These are phyloP conservation scores for Equus przewalskii DNA, from an alignment of 2,113 vertebrate species.

Conservation along the genomic window DNA sequence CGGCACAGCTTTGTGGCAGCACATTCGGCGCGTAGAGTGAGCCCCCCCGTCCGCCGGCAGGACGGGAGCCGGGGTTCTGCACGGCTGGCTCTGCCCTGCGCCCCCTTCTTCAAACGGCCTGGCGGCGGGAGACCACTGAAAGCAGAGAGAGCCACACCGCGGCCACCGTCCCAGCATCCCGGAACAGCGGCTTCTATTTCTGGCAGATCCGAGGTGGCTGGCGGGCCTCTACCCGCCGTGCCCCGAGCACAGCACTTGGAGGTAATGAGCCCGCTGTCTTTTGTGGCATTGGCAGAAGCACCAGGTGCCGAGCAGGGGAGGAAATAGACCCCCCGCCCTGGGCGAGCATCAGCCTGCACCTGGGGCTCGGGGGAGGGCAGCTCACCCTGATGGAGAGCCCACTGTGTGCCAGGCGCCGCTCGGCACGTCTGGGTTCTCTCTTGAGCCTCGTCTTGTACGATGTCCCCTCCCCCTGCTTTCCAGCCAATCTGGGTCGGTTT, in stretches of 20 bases:
- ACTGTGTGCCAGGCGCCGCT: background rate
- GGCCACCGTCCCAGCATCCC: slow-evolving; percentile 49
- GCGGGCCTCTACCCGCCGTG: background rate
- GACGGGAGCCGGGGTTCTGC: background rate
- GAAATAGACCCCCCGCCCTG: background rate
- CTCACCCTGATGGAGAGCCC: background rate
- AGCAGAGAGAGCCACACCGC: background rate
- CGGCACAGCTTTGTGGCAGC: accelerated
- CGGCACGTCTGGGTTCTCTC: background rate
- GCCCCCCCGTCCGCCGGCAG: accelerated
- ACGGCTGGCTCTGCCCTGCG: background rate
- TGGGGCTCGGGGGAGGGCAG: background rate
- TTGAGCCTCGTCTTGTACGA: background rate
- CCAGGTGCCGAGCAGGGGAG: background rate
- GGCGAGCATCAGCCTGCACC: background rate
- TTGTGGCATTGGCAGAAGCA: background rate
- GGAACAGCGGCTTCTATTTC: slow-evolving; percentile 68
- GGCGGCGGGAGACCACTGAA: slow-evolving; percentile 37
- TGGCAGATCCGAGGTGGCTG: background rate
- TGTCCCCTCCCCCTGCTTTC: background rate
- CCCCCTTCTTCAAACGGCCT: background rate
- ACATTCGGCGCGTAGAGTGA: accelerated
- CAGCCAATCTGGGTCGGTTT: background rate
- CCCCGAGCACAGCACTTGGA: background rate
- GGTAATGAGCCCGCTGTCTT: slow-evolving; percentile 30